Evolutionary conservation across 2,888 invertebrate genomes (phyloP), one percentile per base, ranked within the genome.

Genomic region (Thecophora atra): DNA sequence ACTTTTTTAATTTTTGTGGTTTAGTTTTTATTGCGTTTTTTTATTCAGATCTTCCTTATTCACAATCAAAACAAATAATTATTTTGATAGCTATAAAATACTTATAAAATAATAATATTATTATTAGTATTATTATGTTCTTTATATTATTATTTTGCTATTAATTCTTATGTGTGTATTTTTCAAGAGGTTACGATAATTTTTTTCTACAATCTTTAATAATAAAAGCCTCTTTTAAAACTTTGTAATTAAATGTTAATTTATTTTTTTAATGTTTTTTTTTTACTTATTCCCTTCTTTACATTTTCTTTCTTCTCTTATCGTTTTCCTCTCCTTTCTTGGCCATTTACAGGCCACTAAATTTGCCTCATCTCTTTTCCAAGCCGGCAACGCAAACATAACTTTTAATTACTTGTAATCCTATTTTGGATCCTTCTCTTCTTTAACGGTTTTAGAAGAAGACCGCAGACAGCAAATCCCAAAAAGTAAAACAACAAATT

Each of bases 341-440:
- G 37, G 6, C 17, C 15, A 47, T 47, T 47, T 47, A 47, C 47
- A n/a, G 47, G 17, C 15, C 17, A 47, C n/a, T n/a, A 47, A 47
- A 47, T 47, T 47, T 47, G 47, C 47, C 17, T 47, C 17, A 47
- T 17, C 44, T 4, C 26, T 56, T 66, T 62, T 63, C 19, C 65
- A 58, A 58, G 26, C 65, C 70, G 26, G 54, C 66, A 51, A 64
- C 54, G 70, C 66, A 74, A 74, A 72, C 72, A 70, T 66, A 72
- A 72, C 72, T 72, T 74, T 74, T 74, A 74, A 74, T 74, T 74
- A 74, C 69, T 70, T 72, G 60, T 69, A 47, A 69, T 37, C 69
- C 42, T 56, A 21, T 15, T 17, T 28, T 44, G 62, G 17, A 17
- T 5, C 11, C 37, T 42, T 37, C 42, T 37, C 21, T 47, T 47